Evolutionary conservation across 30 jellyfish, hydroid and myxozoan genomes (phyloP), one percentile per base, ranked within the genome.

Genomic region (Hydractinia echinata): DNA sequence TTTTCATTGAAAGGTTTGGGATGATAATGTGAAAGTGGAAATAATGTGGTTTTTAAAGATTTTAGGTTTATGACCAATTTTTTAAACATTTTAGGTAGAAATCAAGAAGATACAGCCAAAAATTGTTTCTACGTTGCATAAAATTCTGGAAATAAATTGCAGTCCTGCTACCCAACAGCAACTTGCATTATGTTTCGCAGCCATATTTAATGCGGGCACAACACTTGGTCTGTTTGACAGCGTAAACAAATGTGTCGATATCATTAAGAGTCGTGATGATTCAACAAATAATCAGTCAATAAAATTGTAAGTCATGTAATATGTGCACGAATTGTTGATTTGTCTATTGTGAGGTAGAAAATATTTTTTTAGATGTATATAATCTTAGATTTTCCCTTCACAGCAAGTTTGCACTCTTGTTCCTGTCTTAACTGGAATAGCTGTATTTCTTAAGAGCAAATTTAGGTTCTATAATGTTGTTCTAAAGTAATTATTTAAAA

Each of bases 151-250:
- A 53, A 81, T 89, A 53, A 91, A 91, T 62, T 85, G 97, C 61
- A 91, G 96, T 53, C 95, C 97, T 20, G 95, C 96, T 20, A 86
- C 95, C n/a, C 58, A 95, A 73, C 93, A 79, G 21, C 97, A 91
- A 58, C 69, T 91, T 16, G 83, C 94, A 71, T 85, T 78, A 82
- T 91, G 97, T 76, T 85, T 85, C 85, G 90, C 97, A 44, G 72
- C 89, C 52, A 67, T 91, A 14, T 82, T 66, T 79, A 79, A 67
- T 67, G 81, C 76, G 52, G 95, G 90, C 19, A 82, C 95, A 52
- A 72, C 97, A 9, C 39, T 67, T 66, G 97, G 94, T 4, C 79
- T 91, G 6, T 91, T 91, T 87, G 90, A 84, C 54, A 85, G 93
- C 51, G 95, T 91, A 18, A 91, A 77, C 66, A 76, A 72, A 67